Conservation (phyloP, 2,888 invertebrate genomes). For the Zaprionus bogoriensis region DNA sequence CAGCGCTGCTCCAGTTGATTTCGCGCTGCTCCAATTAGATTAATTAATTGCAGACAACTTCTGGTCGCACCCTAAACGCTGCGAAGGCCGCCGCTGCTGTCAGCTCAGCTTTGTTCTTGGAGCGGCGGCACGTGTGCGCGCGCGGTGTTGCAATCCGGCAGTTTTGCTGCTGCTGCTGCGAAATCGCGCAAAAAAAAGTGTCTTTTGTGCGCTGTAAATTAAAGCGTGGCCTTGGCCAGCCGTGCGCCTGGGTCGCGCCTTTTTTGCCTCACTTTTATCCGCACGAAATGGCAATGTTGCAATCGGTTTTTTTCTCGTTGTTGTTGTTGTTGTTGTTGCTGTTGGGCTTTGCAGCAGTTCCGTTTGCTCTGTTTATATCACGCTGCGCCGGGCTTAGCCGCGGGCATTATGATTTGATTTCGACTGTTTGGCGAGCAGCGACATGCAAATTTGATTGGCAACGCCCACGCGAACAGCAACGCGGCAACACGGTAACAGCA, state of each 20-base stretch:
- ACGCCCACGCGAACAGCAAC: conserved; percentile 57
- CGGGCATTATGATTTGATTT: conserved; percentile 58
- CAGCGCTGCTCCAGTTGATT: conserved; percentile 1
- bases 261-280: conserved; percentile 59
- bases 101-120: conserved; percentile 36
- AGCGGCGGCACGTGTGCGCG: conserved; percentile 63
- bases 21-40: conserved; percentile 54
- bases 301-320: conserved; percentile 10
- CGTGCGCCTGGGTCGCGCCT: conserved; percentile 47
- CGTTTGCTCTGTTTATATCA: conserved; percentile 44
- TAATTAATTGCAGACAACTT: conserved; percentile 52
- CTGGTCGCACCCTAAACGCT: conserved; percentile 58
- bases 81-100: conserved; percentile 38
- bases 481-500: background rate
- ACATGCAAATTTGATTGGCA: conserved; percentile 70
- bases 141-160: conserved; percentile 17
- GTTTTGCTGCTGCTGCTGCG: conserved; percentile 26
- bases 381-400: conserved; percentile 39
- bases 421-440: conserved; percentile 38
- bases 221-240: conserved; percentile 57
- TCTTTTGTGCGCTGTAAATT: conserved; percentile 58
- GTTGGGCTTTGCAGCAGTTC: conserved; percentile 3
- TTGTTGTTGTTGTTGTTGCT: background rate
- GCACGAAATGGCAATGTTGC: conserved; percentile 64
- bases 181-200: conserved; percentile 19